Evolutionary conservation across 2,888 invertebrate genomes (phyloP).

Genomic region (Campoletis raptor): DNA sequence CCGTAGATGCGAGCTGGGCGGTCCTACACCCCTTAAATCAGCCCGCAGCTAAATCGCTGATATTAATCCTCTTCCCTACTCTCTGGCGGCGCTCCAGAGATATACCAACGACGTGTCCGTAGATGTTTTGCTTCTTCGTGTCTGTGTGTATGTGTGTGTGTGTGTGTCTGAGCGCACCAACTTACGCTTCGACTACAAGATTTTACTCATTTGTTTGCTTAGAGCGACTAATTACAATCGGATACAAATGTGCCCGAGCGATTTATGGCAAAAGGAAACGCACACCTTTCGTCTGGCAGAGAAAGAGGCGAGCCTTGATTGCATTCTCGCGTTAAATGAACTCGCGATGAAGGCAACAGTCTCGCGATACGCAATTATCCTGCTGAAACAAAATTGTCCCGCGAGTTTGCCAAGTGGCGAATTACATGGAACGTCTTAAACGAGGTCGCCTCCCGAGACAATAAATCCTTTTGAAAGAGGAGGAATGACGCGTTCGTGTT

Average conservation of each 20-base stretch:
- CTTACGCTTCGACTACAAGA: slow-evolving; percentile 38
- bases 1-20: slow-evolving; percentile 80
- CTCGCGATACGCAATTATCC: slow-evolving; percentile 8
- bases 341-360: slow-evolving; percentile 29
- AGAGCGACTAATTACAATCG: slow-evolving; percentile 84
- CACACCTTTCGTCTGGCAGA: slow-evolving; percentile 7
- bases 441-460: neutral
- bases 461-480: neutral
- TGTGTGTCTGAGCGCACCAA: neutral
- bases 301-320: slow-evolving; percentile 57
- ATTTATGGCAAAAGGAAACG: slow-evolving; percentile 64
- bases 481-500: neutral
- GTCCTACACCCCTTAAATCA: slow-evolving; percentile 85
- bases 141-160: neutral
- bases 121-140: neutral
- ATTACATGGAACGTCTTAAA: neutral
- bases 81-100: slow-evolving; percentile 68
- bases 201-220: slow-evolving; percentile 83
- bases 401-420: slow-evolving; percentile 1
- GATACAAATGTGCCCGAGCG: slow-evolving; percentile 80
- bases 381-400: slow-evolving; percentile 11
- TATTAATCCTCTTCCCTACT: slow-evolving; percentile 77
- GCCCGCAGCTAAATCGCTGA: slow-evolving; percentile 79
- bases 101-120: slow-evolving; percentile 4
- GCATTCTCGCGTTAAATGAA: slow-evolving; percentile 54